Conservation (phyloP, 2,113 vertebrate species). For the Suricata suricatta region DNA sequence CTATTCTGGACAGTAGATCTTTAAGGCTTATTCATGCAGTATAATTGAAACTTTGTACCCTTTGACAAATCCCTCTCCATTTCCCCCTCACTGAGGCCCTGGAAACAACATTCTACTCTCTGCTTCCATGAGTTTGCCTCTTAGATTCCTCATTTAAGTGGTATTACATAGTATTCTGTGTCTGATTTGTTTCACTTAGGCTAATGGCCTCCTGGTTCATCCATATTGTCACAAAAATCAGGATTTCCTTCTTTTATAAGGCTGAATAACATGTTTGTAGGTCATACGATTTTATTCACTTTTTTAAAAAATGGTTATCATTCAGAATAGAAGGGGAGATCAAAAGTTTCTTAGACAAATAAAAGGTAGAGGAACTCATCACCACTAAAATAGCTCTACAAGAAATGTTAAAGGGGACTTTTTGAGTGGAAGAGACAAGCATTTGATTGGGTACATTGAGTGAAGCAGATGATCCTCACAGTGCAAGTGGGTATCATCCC, state of each 20-base stretch:
- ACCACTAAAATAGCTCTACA: neutral
- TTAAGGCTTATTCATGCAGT: neutral
- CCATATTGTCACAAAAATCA: neutral
- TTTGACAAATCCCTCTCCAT: neutral
- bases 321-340: neutral
- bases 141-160: neutral
- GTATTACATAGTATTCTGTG: neutral
- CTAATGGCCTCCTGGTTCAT: neutral
- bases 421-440: neutral
- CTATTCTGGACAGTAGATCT: neutral
- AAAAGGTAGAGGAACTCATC: neutral
- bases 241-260: neutral
- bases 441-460: too few relatives aligned
- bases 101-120: neutral
- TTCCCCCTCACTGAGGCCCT: neutral
- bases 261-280: neutral
- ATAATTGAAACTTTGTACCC: neutral
- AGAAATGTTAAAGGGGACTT: neutral
- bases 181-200: neutral
- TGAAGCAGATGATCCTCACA: neutral
- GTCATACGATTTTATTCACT: neutral
- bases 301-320: neutral
- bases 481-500: neutral
- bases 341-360: neutral
- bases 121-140: neutral